Base-by-base conservation (phyloP, 2,888 invertebrate genomes). In the Melanargia galathea region DNA sequence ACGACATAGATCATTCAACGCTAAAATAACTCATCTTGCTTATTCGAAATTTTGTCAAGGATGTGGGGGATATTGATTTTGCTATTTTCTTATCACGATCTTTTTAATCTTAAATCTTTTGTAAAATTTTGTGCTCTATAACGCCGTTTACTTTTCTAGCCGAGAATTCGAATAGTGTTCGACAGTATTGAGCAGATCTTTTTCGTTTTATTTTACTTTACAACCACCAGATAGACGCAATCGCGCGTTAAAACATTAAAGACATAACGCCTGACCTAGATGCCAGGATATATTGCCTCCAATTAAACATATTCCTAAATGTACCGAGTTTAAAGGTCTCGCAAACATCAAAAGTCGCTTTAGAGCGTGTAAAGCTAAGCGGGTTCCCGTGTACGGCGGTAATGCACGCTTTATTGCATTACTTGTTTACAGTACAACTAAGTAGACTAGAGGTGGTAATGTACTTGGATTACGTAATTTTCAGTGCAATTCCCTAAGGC, bases 311-410 rank as follows among this genome's bases (percentile, higher is more conserved):
- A 52, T 55, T 58, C 60, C 66, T 60, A 43, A 62, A 64, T 60
- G 65, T 63, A 55, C 43, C 49, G 65, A 68, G 76, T 77, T 76
- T 67, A 76, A 74, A 78, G 76, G 75, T 79, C 71, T 70, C 64
- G 64, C 66, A 70, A 72, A 77, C 79, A 75, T 71, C 67, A 73
- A 75, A 75, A 73, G 70, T 70, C 71, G 72, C 70, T 76, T 68
- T 62, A 68, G 66, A 69, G 68, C 70, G 65, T 70, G 67, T 69
- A 62, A 67, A 65, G 73, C 70, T 77, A 78, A 81, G 80, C 77
- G 80, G 66, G 68, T 75, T 79, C 73, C 71, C 72, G 71, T 80
- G 81, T 81, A 65, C 57, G 56, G 57, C 66, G 61, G 59, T 58
- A 62, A 69, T 64, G 67, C 60, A 63, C 62, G 65, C 43, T 67